phyloP scores from a whole-genome alignment of 2,797 vertebrate species.

The Anguilla anguilla region DNA sequence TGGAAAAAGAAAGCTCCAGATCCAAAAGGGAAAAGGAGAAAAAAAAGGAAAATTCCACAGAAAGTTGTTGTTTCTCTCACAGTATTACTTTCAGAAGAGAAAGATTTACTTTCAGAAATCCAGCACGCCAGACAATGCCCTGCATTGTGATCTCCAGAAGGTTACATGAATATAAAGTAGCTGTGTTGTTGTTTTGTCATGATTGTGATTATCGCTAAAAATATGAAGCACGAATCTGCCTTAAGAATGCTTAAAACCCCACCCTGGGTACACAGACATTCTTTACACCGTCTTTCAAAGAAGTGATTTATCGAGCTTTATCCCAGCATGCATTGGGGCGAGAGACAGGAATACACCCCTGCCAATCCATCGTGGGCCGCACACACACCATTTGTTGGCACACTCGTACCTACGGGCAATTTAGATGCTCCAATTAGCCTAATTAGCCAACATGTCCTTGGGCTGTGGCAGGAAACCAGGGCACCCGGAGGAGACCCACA shows the following conservation, averaged over 20 bases:
- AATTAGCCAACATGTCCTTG: no score
- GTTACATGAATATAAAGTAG: neutral
- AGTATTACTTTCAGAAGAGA: neutral
- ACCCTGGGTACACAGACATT: neutral
- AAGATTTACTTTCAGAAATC: neutral
- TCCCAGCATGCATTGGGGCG: no score
- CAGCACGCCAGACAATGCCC: neutral
- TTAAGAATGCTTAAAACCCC: neutral
- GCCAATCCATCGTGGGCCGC: no score
- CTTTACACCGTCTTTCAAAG: neutral
- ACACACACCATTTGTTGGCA: no score
- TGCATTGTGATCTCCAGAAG: neutral
- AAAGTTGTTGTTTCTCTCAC: conserved; percentile 5
- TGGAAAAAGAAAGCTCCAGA: neutral
- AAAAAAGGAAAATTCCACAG: neutral
- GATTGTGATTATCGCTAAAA: neutral
- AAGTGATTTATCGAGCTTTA: neutral
- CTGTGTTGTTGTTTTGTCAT: neutral
- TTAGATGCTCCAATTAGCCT: no score
- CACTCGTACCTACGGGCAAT: no score
- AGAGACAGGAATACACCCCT: no score
- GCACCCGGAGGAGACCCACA: no score
- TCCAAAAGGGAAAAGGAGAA: neutral
- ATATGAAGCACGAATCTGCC: neutral
- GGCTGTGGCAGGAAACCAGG: no score